Percentiles rank a stretch among this genome's conserved stretches.
These are phyloP conservation scores for Lepisosteus osseus DNA, from an alignment of 2,113 vertebrate genomes.

Conservation along the genomic window DNA sequence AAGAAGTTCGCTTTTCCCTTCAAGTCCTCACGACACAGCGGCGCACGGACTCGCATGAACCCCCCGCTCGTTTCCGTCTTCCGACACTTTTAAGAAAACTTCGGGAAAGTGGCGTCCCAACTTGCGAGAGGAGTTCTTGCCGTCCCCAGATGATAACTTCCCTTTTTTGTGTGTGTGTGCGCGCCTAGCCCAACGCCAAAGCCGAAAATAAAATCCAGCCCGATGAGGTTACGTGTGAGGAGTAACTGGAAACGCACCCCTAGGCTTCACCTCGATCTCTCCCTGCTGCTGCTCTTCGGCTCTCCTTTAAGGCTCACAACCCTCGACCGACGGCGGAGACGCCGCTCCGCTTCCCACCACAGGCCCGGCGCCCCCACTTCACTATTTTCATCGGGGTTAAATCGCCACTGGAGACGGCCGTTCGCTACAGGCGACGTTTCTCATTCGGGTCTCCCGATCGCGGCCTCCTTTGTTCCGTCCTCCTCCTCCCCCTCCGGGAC, in stretches of 20 bases:
- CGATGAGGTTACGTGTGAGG: not conserved
- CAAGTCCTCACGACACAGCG: not conserved
- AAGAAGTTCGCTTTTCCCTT: slow-evolving; percentile 21
- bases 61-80: not conserved
- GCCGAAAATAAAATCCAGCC: not conserved
- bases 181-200: not conserved
- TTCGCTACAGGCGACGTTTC: too few relatives aligned
- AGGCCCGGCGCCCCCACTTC: slow-evolving; percentile 32
- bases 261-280: not conserved
- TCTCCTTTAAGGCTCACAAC: not conserved
- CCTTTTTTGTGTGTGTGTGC: slow-evolving; percentile 4
- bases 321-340: slow-evolving; percentile 14
- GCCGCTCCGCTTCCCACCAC: slow-evolving; percentile 34
- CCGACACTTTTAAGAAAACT: slow-evolving; percentile 5
- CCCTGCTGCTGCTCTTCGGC: not conserved
- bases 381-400: slow-evolving; percentile 40
- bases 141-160: slow-evolving; percentile 8
- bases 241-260: not conserved
- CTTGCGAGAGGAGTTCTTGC: not conserved
- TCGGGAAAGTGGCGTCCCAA: slow-evolving; percentile 3
- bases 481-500: slow-evolving; percentile 24
- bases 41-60: slow-evolving; percentile 14
- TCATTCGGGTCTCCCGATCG: too few relatives aligned
- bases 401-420: not conserved
- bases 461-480: slow-evolving; percentile 17